Percentiles rank a stretch among this genome's conserved stretches.
Conservation (phyloP, 1,140 invertebrate genomes). For the Bombus pyrosoma region DNA sequence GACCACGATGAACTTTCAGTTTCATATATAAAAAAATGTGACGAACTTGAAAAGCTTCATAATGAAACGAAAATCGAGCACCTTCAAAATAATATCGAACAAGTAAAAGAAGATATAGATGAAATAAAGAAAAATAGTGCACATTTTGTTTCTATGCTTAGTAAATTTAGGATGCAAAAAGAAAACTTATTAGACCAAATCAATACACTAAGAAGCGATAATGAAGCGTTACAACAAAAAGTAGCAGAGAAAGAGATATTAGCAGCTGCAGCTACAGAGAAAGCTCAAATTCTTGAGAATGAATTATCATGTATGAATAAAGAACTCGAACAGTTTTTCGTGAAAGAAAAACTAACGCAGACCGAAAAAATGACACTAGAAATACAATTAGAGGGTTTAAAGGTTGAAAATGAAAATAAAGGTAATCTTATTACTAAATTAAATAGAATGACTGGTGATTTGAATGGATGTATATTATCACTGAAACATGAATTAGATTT, state of each 20-base stretch:
- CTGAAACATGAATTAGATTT: slow-evolving; percentile 58
- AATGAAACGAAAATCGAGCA: slow-evolving; percentile 31
- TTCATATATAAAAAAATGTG: slow-evolving; percentile 45
- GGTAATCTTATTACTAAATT: slow-evolving; percentile 27
- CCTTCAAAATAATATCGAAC: slow-evolving; percentile 20
- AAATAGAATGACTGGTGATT: slow-evolving; percentile 29
- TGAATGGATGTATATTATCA: slow-evolving; percentile 26
- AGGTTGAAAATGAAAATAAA: slow-evolving; percentile 39
- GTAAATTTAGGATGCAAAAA: slow-evolving; percentile 41
- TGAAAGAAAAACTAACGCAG: slow-evolving; percentile 20
- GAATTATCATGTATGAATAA: slow-evolving; percentile 58
- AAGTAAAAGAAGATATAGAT: slow-evolving; percentile 41
- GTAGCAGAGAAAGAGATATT: slow-evolving; percentile 33
- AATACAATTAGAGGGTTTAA: slow-evolving; percentile 44
- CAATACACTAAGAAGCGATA: slow-evolving; percentile 15
- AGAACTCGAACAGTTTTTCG: slow-evolving; percentile 51
- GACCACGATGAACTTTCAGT: slow-evolving; percentile 42
- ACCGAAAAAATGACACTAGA: slow-evolving; percentile 53
- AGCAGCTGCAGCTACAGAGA: slow-evolving; percentile 17
- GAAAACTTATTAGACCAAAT: slow-evolving; percentile 36
- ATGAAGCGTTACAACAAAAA: slow-evolving; percentile 44
- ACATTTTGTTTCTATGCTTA: not conserved
- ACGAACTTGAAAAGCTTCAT: slow-evolving; percentile 47
- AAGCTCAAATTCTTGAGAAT: slow-evolving; percentile 62
- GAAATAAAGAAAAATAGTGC: slow-evolving; percentile 40